Percentiles rank a stretch among this genome's conserved stretches.
Evolutionary conservation across 2,797 vertebrate genomes (phyloP).

Genomic region (Anguilla obscura): DNA sequence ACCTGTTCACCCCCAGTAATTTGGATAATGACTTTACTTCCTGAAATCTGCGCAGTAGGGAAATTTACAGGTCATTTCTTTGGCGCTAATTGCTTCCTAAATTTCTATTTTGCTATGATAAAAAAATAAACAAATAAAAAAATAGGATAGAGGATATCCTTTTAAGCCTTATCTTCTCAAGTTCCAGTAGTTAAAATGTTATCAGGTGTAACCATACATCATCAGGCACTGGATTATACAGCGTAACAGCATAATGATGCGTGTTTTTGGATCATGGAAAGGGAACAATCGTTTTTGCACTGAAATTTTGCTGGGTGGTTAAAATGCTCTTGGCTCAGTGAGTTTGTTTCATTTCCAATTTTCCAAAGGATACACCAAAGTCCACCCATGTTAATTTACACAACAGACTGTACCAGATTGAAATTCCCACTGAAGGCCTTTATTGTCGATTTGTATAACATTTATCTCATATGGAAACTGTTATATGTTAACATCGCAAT

Average conservation of each 20-base stretch:
- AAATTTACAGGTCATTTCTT: slow-evolving; percentile 11
- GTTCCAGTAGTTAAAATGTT: not conserved
- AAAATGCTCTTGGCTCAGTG: not conserved
- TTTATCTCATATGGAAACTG: not conserved
- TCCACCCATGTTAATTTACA: not conserved
- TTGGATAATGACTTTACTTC: slow-evolving; percentile 13
- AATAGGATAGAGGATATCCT: slow-evolving; percentile 21
- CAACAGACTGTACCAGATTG: not conserved
- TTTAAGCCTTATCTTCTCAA: slow-evolving; percentile 15
- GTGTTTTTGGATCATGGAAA: not conserved
- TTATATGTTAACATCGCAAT: not conserved
- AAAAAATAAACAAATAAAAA: slow-evolving; percentile 14
- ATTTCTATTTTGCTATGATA: not conserved
- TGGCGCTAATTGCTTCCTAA: slow-evolving; percentile 31
- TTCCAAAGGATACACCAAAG: not conserved
- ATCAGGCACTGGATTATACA: not conserved
- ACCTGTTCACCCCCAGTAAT: not conserved
- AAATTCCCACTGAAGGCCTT: not conserved
- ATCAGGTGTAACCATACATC: not conserved
- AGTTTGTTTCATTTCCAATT: not conserved
- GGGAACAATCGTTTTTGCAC: not conserved
- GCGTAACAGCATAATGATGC: not conserved
- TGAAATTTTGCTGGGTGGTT: not conserved
- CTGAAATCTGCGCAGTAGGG: not conserved
- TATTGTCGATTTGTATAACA: not conserved